These are phyloP conservation scores for Yponomeuta malinellus DNA, from an alignment of 2,888 invertebrate species.

Conservation along the genomic window DNA sequence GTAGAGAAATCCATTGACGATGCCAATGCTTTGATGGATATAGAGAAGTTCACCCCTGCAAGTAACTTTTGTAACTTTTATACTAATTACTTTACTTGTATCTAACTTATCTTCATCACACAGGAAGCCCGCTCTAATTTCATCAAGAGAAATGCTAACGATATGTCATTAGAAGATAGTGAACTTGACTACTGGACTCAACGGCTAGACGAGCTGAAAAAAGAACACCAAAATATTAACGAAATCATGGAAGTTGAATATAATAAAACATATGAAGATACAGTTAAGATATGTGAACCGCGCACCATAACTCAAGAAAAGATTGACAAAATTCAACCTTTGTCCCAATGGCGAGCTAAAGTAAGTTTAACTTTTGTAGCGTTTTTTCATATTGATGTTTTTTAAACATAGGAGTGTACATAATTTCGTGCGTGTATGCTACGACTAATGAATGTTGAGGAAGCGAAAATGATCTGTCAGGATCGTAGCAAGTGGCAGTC, in stretches of 20 bases:
- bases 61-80: neutral
- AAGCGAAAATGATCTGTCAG: no score
- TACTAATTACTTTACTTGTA: neutral
- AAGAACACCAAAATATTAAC: slow-evolving; percentile 59
- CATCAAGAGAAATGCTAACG: neutral
- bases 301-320: slow-evolving; percentile 43
- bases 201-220: slow-evolving; percentile 55
- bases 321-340: slow-evolving; percentile 54
- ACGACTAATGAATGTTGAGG: no score
- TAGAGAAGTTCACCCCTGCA: neutral
- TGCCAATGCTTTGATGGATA: neutral
- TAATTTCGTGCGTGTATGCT: no score
- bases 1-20: slow-evolving; percentile 41
- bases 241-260: slow-evolving; percentile 60
- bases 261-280: slow-evolving; percentile 50
- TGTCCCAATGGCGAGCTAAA: slow-evolving; percentile 55
- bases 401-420: no score
- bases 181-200: slow-evolving; percentile 56
- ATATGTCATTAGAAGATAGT: slow-evolving; percentile 28
- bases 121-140: neutral
- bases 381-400: no score
- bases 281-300: slow-evolving; percentile 38
- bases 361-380: slow-evolving; percentile 28
- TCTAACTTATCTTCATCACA: neutral
- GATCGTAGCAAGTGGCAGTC: no score